A percentile compares a stretch with the other conserved stretches of the same genome.
These are phyloP conservation scores for Zosterops lateralis DNA, from an alignment of 2,113 vertebrate species.

Conservation along the genomic window DNA sequence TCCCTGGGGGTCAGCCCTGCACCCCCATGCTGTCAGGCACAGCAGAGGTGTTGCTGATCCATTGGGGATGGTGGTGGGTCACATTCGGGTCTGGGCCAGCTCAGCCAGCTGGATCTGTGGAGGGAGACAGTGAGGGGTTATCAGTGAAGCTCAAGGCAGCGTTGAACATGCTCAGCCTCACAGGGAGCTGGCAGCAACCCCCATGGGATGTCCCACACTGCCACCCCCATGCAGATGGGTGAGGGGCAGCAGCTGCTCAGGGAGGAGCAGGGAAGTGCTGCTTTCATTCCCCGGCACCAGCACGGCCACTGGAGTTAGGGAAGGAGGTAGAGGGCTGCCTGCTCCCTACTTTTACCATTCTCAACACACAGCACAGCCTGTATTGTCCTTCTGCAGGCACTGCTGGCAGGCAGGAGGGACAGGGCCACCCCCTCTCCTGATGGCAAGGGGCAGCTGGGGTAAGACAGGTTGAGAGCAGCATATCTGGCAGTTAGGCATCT, in stretches of 20 bases:
- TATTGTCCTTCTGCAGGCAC: background rate
- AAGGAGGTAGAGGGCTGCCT: background rate
- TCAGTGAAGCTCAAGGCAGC: background rate
- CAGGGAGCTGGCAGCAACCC: rapidly evolving
- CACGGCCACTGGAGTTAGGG: background rate
- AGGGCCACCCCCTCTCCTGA: background rate
- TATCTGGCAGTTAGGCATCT: background rate
- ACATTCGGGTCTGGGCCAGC: rapidly evolving
- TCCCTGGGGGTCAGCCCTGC: background rate
- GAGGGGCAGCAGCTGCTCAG: background rate
- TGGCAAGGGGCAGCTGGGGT: background rate
- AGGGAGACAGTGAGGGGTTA: background rate
- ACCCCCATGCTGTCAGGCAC: background rate
- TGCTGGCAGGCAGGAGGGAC: rapidly evolving
- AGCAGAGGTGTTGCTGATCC: conserved; percentile 54
- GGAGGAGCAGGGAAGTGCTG: background rate
- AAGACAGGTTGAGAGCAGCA: rapidly evolving
- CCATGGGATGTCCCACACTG: background rate
- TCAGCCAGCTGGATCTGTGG: background rate
- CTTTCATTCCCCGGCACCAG: rapidly evolving
- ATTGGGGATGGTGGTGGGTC: background rate
- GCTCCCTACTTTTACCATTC: background rate
- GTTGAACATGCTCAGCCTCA: background rate
- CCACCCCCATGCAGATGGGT: rapidly evolving
- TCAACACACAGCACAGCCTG: background rate